Conservation (phyloP, 2,888 invertebrate species). For the Sycophila texana region DNA sequence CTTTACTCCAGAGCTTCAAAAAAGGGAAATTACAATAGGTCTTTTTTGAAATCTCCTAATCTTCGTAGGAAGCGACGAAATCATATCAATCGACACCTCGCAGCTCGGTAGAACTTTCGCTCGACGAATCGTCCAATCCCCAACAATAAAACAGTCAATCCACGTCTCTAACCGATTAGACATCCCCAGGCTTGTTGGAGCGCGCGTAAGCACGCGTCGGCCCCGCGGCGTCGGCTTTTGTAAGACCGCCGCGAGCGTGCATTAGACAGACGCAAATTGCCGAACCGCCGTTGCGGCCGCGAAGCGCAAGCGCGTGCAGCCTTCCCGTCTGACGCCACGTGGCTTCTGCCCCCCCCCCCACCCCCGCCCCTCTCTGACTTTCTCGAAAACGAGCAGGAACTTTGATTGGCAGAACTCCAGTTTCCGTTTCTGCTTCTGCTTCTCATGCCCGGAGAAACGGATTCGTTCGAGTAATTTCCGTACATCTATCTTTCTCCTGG, state of each 20-base stretch:
- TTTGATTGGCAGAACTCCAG: conserved; percentile 57
- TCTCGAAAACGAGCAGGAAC: conserved; percentile 41
- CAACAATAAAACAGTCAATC: no score
- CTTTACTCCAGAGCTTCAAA: no score
- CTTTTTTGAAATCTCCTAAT: no score
- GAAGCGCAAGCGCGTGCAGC: neutral
- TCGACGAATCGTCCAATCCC: no score
- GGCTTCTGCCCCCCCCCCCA: conserved; percentile 24
- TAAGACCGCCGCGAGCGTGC: conserved; percentile 31
- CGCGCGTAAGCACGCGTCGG: no score
- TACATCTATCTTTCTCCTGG: neutral
- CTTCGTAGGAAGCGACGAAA: no score
- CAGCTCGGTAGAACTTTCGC: no score
- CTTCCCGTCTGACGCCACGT: conserved; percentile 25
- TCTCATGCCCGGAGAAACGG: conserved; percentile 17
- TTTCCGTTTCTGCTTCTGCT: conserved; percentile 39
- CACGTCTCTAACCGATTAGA: no score
- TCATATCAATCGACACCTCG: no score
- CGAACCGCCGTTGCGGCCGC: conserved; percentile 43
- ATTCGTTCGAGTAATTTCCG: conserved; percentile 41
- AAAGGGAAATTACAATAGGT: no score
- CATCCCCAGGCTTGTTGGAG: no score
- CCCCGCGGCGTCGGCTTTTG: no score
- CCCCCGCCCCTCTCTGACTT: neutral
- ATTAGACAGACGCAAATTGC: conserved; percentile 60